Evolutionary conservation across 1,140 invertebrate species (phyloP), one percentile per base, ranked within the genome.

Genomic region (Brachionus koreanus): DNA sequence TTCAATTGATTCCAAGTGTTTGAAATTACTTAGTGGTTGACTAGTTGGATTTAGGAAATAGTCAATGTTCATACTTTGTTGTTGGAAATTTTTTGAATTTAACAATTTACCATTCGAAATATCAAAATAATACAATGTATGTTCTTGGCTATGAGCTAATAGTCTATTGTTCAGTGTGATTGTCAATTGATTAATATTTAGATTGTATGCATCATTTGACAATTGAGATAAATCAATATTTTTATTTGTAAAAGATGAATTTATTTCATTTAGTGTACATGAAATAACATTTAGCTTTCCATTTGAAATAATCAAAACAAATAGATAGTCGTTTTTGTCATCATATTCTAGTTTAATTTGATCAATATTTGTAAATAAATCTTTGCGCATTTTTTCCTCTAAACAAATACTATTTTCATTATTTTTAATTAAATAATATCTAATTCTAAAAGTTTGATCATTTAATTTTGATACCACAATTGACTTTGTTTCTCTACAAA

Each of bases 31-130:
- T 3, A 46, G 9, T 43, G 69, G n/a, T n/a, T n/a, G n/a, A n/a
- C n/a, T n/a, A n/a, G n/a, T n/a, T n/a, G n/a, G n/a, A n/a, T n/a
- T n/a, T n/a, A n/a, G n/a, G n/a, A n/a, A n/a, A n/a, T n/a, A n/a
- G n/a, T n/a, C n/a, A n/a, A n/a, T n/a, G n/a, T n/a, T n/a, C n/a
- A n/a, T n/a, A n/a, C n/a, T n/a, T n/a, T n/a, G n/a, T n/a, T n/a
- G n/a, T n/a, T n/a, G 37, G 7, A 74, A 23, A 9, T 74, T 46
- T 74, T 46, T 74, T 74, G 69, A 43, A 46, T 74, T 74, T 23
- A 43, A 2, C 16, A 74, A 12, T 12, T 19, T 23, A 23, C 69
- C 69, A 74, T 43, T 74, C 23, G 39, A 16, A 25, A 13, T 43
- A n/a, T 74, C 33, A 23, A 74, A 43, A 43, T 13, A 74, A 23